Percentiles rank a stretch among this genome's conserved stretches.
Conservation (phyloP, 2,797 vertebrate genomes). For the Acanthurus tractus region DNA sequence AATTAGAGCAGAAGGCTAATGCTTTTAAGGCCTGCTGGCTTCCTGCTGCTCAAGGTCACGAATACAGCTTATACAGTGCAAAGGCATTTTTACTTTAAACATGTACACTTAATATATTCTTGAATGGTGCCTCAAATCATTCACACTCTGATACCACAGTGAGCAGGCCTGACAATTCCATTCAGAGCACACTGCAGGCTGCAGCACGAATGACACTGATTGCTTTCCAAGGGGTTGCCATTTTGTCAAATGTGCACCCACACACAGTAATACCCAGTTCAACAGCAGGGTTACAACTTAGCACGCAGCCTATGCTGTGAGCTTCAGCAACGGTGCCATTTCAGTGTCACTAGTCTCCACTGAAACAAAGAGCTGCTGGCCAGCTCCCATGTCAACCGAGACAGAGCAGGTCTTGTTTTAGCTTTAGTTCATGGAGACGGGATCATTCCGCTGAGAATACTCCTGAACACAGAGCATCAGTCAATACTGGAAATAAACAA, state of each 20-base stretch:
- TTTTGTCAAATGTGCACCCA: conserved; percentile 63
- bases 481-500: conserved; percentile 31
- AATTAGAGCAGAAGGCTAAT: conserved; percentile 61
- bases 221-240: conserved; percentile 64
- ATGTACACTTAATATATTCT: neutral
- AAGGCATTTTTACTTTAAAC: conserved; percentile 17
- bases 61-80: neutral
- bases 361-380: conserved; percentile 71
- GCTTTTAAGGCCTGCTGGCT: conserved; percentile 55
- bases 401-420: conserved; percentile 73
- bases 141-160: conserved; percentile 4
- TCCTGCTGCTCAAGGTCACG: conserved; percentile 61
- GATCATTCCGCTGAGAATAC: conserved; percentile 63
- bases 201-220: conserved; percentile 27
- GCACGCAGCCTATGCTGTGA: conserved; percentile 45
- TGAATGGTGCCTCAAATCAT: conserved; percentile 10
- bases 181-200: conserved; percentile 28
- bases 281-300: conserved; percentile 55
- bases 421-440: conserved; percentile 47
- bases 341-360: conserved; percentile 60
- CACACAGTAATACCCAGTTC: conserved; percentile 43
- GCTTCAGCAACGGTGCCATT: conserved; percentile 65
- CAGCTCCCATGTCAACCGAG: conserved; percentile 61
- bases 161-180: conserved; percentile 40
- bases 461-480: conserved; percentile 40